A percentile compares a stretch with the other conserved stretches of the same genome.
Evolutionary conservation across 2,113 vertebrate species (phyloP).

Genomic region (Podarcis muralis): DNA sequence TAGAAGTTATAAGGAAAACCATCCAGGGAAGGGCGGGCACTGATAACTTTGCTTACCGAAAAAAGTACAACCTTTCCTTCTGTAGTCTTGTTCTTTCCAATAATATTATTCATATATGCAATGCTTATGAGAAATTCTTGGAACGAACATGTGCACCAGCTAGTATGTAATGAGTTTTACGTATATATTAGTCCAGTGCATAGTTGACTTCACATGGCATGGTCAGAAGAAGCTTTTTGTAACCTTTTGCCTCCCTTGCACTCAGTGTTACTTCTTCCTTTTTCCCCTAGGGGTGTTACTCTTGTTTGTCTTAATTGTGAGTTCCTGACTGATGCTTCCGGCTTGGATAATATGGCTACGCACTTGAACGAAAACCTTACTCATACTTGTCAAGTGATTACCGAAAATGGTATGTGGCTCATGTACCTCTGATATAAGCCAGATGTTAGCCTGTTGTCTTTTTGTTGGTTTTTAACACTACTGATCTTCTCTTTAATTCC

Average conservation of each 20-base stretch:
- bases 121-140: background rate
- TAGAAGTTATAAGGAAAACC: too few relatives aligned
- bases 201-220: background rate
- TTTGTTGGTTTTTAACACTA: background rate
- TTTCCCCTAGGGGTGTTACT: conserved; percentile 80
- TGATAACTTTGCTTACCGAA: background rate
- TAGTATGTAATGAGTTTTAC: background rate
- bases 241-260: background rate
- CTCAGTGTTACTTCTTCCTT: conserved; percentile 11
- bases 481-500: conserved; percentile 75
- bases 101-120: too few relatives aligned
- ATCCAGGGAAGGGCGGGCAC: too few relatives aligned
- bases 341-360: conserved; percentile 88
- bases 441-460: too few relatives aligned
- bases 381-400: conserved; percentile 89
- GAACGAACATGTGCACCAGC: background rate
- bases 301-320: conserved; percentile 93
- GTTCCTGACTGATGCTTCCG: conserved; percentile 83
- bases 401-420: conserved; percentile 83
- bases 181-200: background rate
- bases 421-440: too few relatives aligned
- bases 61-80: background rate
- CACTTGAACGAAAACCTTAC: conserved; percentile 85
- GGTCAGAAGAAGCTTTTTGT: background rate
- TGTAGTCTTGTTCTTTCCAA: background rate